Evolutionary conservation across 2,113 vertebrate genomes (phyloP), one percentile per base, ranked within the genome.

Genomic region (Takifugu bimaculatus): DNA sequence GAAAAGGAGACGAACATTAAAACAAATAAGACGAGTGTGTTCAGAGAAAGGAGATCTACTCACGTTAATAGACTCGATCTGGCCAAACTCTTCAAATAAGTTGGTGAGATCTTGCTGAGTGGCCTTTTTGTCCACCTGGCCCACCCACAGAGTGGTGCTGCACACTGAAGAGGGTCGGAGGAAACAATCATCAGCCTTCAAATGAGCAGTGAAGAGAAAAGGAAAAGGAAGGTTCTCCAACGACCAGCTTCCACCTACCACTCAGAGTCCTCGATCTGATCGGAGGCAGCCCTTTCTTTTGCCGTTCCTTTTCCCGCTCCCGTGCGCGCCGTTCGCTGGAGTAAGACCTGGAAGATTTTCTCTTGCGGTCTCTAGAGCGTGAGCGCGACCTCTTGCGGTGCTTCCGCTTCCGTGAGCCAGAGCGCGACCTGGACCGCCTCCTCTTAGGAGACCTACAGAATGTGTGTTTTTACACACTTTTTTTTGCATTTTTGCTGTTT

Each of bases 1-100:
- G 45, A 32, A 4, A 39, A 61, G 54, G 5, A 6, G 44, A 60
- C 5, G 9, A 3, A 2, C 45, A 48, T 15, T 12, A 48, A n/a
- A 13, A 43, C 42, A 1, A 13, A 43, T 43, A 43, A 13, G 42
- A 13, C 2, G 13, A 43, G 6, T 43, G 13, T 6, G 13, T 43
- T 43, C 13, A 13, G 4, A n/a, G 15, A 5, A 26, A 6, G 4
- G 6, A 13, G 2, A 35, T 35, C 52, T 70, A 90, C 95, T 94
- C 83, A 97, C 97, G 84, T 99, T 99, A 74, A 99, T 99, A n/a
- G 97, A 99, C 82, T 99, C 97, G 65, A 99, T 96, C 78, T 98
- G 97, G 48, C 97, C 97, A 89, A 96, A 99, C 84, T 99, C 97
- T 90, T 99, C 96, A 85, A 99, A 99, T 62, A 99, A 90, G 77